Base-by-base conservation (phyloP, 1,140 invertebrate species). In the Philaenus spumarius region DNA sequence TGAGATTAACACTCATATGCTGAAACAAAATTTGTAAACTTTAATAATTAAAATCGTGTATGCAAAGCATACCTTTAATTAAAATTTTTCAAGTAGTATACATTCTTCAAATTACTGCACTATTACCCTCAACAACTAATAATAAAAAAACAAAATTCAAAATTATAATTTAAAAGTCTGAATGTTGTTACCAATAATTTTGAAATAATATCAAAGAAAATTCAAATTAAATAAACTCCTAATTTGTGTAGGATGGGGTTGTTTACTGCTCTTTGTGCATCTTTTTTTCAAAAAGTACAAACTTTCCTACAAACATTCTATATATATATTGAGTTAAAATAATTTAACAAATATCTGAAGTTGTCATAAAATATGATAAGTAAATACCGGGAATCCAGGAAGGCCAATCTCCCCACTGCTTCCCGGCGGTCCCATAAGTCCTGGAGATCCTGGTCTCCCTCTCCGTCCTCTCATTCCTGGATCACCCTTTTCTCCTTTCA, bases 401-500 rank as follows among this genome's bases (percentile, higher is more conserved):
- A 84, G 71, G 19, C 87, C 87, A 35, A 82, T 80, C 61, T 89
- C 86, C 58, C 89, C 87, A 59, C 75, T 77, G 37, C 70, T 69
- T 24, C 84, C 86, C 19, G 82, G 81, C 17, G 82, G 78, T 26
- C 90, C 89, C 55, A 80, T 76, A 23, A 81, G 80, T 47, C 89
- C 87, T 11, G 77, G 71, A 12, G 81, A 75, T 7, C 89, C 89
- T 26, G 79, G 79, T 62, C 84, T 82, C 7, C 90, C 90, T 67
- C 87, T 74, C 64, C 83, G 77, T 0, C 90, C 90, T 43, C 87
- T 72, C 66, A 81, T 81, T 1, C 90, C 90, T 53, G 80, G 72
- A 11, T 88, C 82, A 14, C 90, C 90, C 72, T 89, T 90, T 48
- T 90, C 87, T 45, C 89, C 90, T 79, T 72, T 66, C 40, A 65